Evolutionary conservation across 2,888 invertebrate species (phyloP).

Genomic region (Campopleginae sp.): DNA sequence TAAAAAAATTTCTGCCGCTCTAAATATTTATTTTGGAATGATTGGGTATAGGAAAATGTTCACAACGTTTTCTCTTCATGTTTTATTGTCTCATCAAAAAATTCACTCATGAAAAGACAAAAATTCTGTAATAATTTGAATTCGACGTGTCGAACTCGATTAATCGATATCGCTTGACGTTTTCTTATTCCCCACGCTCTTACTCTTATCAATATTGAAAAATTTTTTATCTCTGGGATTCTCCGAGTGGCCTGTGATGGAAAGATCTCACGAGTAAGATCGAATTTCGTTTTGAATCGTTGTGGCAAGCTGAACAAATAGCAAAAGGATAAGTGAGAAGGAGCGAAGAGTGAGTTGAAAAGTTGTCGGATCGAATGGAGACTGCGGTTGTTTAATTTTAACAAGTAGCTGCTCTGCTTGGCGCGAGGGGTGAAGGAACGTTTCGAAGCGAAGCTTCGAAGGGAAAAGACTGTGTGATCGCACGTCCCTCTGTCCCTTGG

Average conservation of each 20-base stretch:
- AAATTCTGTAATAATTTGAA: too few species aligned
- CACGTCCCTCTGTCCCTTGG: neutral
- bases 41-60: too few species aligned
- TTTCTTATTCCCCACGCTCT: neutral
- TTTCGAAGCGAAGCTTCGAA: conserved; percentile 2
- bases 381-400: conserved; percentile 52
- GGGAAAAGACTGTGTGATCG: conserved; percentile 27
- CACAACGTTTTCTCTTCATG: neutral
- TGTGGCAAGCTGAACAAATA: conserved; percentile 32
- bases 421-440: conserved; percentile 20
- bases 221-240: conserved; percentile 33
- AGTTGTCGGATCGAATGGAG: conserved; percentile 57
- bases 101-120: neutral
- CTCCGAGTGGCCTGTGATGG: neutral
- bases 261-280: conserved; percentile 47
- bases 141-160: too few species aligned
- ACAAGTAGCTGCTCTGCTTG: conserved; percentile 36
- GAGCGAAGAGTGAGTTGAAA: neutral
- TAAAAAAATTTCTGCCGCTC: too few species aligned
- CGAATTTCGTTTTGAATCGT: conserved; percentile 43
- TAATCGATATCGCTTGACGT: conserved; percentile 13
- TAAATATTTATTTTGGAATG: too few species aligned
- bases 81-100: neutral
- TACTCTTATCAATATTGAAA: conserved; percentile 24
- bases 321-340: neutral